phyloP scores from a whole-genome alignment of 2,888 invertebrate genomes.

The Melinopterus prodromus region DNA sequence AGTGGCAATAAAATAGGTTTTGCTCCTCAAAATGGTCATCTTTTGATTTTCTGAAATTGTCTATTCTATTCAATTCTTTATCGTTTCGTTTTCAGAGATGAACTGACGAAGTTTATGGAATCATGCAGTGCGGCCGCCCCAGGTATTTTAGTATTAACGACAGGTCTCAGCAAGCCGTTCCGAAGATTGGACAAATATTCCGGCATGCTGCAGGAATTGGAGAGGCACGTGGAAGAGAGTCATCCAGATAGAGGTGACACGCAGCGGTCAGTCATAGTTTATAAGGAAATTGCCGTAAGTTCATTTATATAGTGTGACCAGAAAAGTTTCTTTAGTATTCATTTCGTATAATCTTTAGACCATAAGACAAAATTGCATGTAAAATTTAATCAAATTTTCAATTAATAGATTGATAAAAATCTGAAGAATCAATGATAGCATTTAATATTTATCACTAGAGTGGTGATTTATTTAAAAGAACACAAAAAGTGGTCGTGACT shows the following conservation, averaged over 20 bases:
- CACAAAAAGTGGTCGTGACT: too few species aligned
- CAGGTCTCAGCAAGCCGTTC: conserved; percentile 94
- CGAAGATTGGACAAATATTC: conserved; percentile 95
- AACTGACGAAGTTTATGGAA: conserved; percentile 87
- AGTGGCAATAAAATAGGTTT: too few species aligned
- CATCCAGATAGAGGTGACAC: conserved; percentile 97
- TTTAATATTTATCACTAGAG: too few species aligned
- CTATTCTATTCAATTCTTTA: conserved; percentile 15
- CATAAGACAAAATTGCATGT: too few species aligned
- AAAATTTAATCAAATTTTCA: too few species aligned
- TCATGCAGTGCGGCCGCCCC: conserved; percentile 84
- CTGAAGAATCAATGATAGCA: too few species aligned
- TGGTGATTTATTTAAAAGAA: too few species aligned
- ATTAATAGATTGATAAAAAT: too few species aligned
- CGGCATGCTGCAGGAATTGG: conserved; percentile 92
- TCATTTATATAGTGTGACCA: neutral
- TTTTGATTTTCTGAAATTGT: too few species aligned
- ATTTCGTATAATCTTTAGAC: too few species aligned
- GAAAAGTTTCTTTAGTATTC: too few species aligned
- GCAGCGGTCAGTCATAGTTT: conserved; percentile 93
- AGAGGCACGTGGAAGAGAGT: conserved; percentile 93
- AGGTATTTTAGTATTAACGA: conserved; percentile 89
- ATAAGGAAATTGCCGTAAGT: conserved; percentile 92
- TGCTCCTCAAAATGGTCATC: too few species aligned
- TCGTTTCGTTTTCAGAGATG: conserved; percentile 68